Base-by-base conservation (phyloP, 2,113 vertebrate species). In the Takifugu flavidus region DNA sequence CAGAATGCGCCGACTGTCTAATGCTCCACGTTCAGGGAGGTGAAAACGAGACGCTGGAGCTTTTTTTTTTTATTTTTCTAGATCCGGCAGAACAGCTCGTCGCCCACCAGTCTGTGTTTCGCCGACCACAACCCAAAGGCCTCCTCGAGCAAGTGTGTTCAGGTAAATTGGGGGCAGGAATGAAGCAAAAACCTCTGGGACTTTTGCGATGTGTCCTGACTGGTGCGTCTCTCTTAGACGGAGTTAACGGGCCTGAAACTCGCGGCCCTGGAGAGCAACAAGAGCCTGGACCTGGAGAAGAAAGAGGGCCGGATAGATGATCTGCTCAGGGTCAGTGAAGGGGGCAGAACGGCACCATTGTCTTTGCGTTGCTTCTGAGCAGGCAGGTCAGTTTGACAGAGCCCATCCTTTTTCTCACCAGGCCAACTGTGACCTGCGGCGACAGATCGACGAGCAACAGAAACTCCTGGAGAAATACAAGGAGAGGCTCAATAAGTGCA, bases 391-490 rank as follows among this genome's bases (percentile, higher is more conserved):
- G 20, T 13, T 46, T 65, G 52, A 63, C 31, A 0, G 1, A 34
- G 6, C 49, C 13, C 6, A 5, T 29, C 5, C 62, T n/a, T 57
- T 49, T 34, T 55, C 13, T 59, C 27, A 12, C 53, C 86, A 99
- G 97, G 95, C 96, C 73, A 98, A 99, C 87, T 99, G 97, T 93
- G 97, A 99, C 91, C 91, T 99, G 86, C 94, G 97, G 87, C 88
- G 96, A 79, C 97, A 99, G 90, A 98, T 99, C 84, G 97, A 99
- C 62, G 97, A 99, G 85, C 97, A 99, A 88, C 97, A 99, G 86
- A 99, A 98, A 81, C 88, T 98, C 87, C 93, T 99, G 90, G 97
- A 99, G 91, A 96, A 98, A 85, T 97, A 96, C 77, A 99, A 99
- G 89, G 97, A 99, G 88, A 94, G 96, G 47, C 92, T 98, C 87